Conservation (phyloP, 2,888 invertebrate genomes). For the Tiliacea citrago region DNA sequence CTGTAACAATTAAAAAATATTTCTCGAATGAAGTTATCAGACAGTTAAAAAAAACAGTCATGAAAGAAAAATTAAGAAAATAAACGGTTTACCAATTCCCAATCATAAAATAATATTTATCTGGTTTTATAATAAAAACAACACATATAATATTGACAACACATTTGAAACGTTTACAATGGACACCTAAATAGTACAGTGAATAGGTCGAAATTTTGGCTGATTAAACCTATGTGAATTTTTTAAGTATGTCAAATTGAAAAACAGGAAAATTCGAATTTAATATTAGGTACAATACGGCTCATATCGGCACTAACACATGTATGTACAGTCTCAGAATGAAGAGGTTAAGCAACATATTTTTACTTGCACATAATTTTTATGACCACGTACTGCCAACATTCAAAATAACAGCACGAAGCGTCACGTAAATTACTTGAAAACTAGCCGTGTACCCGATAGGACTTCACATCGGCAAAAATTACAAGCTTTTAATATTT, state of each 20-base stretch:
- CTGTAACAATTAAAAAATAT: not conserved
- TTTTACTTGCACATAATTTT: not conserved
- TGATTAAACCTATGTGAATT: not conserved
- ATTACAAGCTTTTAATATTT: not conserved
- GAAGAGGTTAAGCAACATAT: not conserved
- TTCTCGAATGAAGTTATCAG: not conserved
- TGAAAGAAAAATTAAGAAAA: not conserved
- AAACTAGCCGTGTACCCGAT: not conserved
- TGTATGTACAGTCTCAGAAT: slow-evolving; percentile 1
- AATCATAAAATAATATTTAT: slow-evolving; percentile 2
- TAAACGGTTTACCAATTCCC: slow-evolving; percentile 12
- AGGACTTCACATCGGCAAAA: not conserved
- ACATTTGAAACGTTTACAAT: slow-evolving; percentile 13
- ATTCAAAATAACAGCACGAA: not conserved
- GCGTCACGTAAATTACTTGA: not conserved
- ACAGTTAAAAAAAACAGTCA: slow-evolving; percentile 7
- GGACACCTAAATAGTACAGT: not conserved
- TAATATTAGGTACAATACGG: slow-evolving; percentile 3
- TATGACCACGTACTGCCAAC: not conserved
- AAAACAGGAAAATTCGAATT: not conserved
- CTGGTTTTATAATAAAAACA: slow-evolving; percentile 17
- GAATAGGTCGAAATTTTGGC: not conserved
- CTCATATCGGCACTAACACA: not conserved
- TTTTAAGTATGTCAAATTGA: not conserved
- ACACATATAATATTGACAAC: slow-evolving; percentile 13